Evolutionary conservation across 1,140 invertebrate genomes (phyloP), one percentile per base, ranked within the genome.

Genomic region (Gryon sp.): DNA sequence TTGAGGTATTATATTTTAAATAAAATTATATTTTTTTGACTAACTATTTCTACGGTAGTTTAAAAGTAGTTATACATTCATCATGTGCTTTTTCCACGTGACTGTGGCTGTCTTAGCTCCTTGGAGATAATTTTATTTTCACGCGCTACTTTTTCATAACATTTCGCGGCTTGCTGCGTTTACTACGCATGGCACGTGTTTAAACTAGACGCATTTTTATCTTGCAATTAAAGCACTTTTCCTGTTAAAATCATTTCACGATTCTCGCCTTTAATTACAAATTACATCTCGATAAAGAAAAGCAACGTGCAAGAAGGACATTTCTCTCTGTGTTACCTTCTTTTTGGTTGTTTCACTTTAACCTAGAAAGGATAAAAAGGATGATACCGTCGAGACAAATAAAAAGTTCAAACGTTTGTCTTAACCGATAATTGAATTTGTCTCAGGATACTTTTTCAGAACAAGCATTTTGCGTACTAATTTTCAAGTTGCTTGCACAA

Each of bases 331-430:
- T 53, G 50, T 62, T 62, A 19, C 32, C 11, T 26, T 28, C 11
- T 15, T 52, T 38, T 36, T 41, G 50, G 36, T 24, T 11, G 4
- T 11, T 50, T 41, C 48, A 34, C 14, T 55, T 62, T 62, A 60
- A 59, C 45, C 46, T 16, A 18, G 59, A 41, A 52, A 38, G 57
- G 26, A 45, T 20, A 60, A 74, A 74, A 74, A 74, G 45, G 15
- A 74, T 52, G 50, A 66, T 50, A 66, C 53, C 36, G 28, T 34
- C 70, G 62, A 60, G 62, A 38, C 62, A 55, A 46, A 66, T 60
- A 60, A 75, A 75, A 75, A 75, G 60, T 75, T 75, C 53, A 75
- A 75, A 60, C 55, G 70, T 60, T 75, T 60, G 60, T 74, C 48
- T 65, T 52, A 9, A 30, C 59, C 69, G 52, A 73, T 73, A 73